Conservation (phyloP, 2,888 invertebrate genomes). For the Lasioglossum marginatum region DNA sequence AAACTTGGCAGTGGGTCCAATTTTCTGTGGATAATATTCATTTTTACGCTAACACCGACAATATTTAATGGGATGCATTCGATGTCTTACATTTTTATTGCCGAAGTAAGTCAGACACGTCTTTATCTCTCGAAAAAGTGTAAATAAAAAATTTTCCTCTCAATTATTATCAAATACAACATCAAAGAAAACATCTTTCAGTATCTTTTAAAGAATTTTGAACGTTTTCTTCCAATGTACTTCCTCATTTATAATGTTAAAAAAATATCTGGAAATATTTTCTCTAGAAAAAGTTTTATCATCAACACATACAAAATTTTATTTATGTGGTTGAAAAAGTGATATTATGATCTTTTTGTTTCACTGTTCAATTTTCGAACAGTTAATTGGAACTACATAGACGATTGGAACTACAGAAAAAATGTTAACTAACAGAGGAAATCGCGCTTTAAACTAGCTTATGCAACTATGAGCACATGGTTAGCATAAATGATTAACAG, state of each 20-base stretch:
- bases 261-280: not conserved
- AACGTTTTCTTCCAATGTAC: not conserved
- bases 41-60: slow-evolving; percentile 85
- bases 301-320: not conserved
- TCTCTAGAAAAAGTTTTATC: not conserved
- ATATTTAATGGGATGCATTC: slow-evolving; percentile 86
- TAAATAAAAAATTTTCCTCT: not conserved
- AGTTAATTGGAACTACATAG: not conserved
- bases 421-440: not conserved
- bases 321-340: not conserved
- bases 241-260: not conserved
- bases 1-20: slow-evolving; percentile 76
- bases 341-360: not conserved
- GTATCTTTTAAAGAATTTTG: not conserved
- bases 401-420: not conserved
- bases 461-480: not conserved
- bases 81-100: slow-evolving; percentile 86
- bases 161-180: not conserved
- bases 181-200: not conserved
- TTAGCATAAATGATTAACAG: not conserved
- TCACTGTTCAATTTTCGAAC: not conserved
- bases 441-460: not conserved
- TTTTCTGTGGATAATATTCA: slow-evolving; percentile 83
- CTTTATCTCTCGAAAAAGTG: too few species aligned
- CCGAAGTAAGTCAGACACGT: slow-evolving; percentile 81